phyloP scores from a whole-genome alignment of 2,797 vertebrate genomes.

The Mormyrus proboscirostris region DNA sequence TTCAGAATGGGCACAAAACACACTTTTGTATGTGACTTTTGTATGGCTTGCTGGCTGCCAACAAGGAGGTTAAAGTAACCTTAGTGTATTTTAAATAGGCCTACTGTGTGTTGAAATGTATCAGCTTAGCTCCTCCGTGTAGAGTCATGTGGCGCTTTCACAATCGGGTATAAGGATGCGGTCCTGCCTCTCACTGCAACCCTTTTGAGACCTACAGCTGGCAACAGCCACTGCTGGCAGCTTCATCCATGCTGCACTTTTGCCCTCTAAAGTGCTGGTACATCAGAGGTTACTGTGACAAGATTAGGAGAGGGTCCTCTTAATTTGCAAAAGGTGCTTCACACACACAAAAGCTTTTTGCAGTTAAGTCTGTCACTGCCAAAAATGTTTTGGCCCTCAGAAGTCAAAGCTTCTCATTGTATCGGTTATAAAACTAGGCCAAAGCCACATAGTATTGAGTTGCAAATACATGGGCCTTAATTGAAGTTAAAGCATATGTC shows the following conservation, averaged over 20 bases:
- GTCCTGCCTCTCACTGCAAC: not conserved
- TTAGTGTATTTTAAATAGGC: slow-evolving; percentile 6
- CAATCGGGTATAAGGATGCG: not conserved
- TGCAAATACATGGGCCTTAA: not conserved
- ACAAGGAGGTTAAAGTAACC: not conserved
- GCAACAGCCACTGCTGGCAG: not conserved
- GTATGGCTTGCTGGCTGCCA: not conserved
- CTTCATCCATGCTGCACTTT: not conserved
- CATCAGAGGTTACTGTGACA: not conserved
- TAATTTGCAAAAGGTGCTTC: not conserved
- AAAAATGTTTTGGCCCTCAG: not conserved
- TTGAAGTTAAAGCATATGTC: not conserved
- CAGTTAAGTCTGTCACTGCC: not conserved
- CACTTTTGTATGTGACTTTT: not conserved
- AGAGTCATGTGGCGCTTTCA: not conserved
- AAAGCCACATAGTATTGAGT: not conserved
- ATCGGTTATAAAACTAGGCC: not conserved
- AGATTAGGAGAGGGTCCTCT: not conserved
- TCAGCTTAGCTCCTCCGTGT: not conserved
- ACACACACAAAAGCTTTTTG: not conserved
- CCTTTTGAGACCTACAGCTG: not conserved
- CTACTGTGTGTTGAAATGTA: not conserved
- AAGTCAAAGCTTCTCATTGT: not conserved
- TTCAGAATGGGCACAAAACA: not conserved
- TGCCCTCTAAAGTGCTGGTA: not conserved